A percentile compares a stretch with the other conserved stretches of the same genome.
phyloP scores from a whole-genome alignment of 2,113 vertebrate species.

The Sinocyclocheilus grahami region DNA sequence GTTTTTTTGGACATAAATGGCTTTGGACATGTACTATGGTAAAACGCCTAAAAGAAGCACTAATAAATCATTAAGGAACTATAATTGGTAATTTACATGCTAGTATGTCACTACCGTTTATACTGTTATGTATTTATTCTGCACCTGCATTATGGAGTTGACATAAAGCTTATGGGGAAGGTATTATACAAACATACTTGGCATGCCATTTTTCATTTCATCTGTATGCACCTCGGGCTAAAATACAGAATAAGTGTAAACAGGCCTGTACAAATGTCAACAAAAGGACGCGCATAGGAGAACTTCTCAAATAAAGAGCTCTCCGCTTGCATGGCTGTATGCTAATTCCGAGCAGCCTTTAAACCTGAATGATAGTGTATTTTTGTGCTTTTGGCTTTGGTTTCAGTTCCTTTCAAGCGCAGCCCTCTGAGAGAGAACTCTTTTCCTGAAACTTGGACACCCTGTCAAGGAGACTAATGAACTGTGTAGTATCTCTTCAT shows the following conservation, averaged over 20 bases:
- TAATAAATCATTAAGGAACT: too few species aligned
- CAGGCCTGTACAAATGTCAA: constrained; percentile 19
- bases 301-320: constrained; percentile 7
- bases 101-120: neutral
- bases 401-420: neutral
- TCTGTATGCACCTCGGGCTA: neutral
- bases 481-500: neutral
- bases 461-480: constrained; percentile 11
- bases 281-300: neutral
- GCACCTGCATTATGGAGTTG: neutral
- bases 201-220: constrained; percentile 8
- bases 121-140: neutral
- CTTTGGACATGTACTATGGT: too few species aligned
- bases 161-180: neutral
- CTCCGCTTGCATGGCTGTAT: constrained; percentile 16
- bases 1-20: too few species aligned
- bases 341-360: neutral
- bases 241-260: neutral
- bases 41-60: too few species aligned
- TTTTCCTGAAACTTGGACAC: neutral
- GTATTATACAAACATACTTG: neutral
- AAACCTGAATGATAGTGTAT: neutral
- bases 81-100: neutral
- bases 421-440: neutral
- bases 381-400: neutral